Percentiles rank a stretch among this genome's conserved stretches.
Conservation (phyloP, 2,797 vertebrate species). For the Enteromius fasciolatus region DNA sequence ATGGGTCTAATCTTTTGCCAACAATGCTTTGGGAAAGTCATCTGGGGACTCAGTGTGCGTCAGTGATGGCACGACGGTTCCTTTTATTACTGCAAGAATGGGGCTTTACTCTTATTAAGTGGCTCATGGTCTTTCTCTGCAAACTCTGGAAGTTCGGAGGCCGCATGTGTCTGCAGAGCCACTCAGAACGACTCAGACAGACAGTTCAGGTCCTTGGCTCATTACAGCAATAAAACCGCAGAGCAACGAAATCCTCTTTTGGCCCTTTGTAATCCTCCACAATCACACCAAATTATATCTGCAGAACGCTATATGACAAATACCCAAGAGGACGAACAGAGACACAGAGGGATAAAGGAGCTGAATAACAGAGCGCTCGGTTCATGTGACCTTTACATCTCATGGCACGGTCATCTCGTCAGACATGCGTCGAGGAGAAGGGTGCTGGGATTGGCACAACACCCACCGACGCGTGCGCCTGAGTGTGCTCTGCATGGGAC, state of each 20-base stretch:
- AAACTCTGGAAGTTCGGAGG: slow-evolving; percentile 40
- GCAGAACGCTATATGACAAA: slow-evolving; percentile 47
- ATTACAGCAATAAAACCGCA: slow-evolving; percentile 55
- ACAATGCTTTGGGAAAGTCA: slow-evolving; percentile 10
- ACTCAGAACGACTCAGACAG: slow-evolving; percentile 44
- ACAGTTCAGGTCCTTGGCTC: slow-evolving; percentile 52
- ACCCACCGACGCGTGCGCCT: slow-evolving; percentile 11
- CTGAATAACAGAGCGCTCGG: slow-evolving; percentile 12
- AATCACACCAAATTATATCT: slow-evolving; percentile 55
- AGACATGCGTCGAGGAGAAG: slow-evolving; percentile 24
- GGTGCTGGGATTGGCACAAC: slow-evolving; percentile 14
- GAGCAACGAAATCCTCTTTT: slow-evolving; percentile 48
- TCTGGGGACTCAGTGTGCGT: neutral
- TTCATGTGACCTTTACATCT: slow-evolving; percentile 44
- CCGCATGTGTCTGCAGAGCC: slow-evolving; percentile 28
- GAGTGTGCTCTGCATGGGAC: neutral
- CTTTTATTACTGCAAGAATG: slow-evolving; percentile 38
- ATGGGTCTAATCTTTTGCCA: slow-evolving; percentile 19
- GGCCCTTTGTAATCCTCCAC: slow-evolving; percentile 54
- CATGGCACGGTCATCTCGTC: slow-evolving; percentile 10
- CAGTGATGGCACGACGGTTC: slow-evolving; percentile 14
- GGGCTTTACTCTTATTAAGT: slow-evolving; percentile 26
- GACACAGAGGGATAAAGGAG: slow-evolving; percentile 23
- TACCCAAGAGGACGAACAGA: slow-evolving; percentile 20
- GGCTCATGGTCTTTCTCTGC: slow-evolving; percentile 15